Percentiles rank a stretch among this genome's conserved stretches.
phyloP scores from a whole-genome alignment of 2,797 vertebrate genomes.

The Acanthopagrus latus region DNA sequence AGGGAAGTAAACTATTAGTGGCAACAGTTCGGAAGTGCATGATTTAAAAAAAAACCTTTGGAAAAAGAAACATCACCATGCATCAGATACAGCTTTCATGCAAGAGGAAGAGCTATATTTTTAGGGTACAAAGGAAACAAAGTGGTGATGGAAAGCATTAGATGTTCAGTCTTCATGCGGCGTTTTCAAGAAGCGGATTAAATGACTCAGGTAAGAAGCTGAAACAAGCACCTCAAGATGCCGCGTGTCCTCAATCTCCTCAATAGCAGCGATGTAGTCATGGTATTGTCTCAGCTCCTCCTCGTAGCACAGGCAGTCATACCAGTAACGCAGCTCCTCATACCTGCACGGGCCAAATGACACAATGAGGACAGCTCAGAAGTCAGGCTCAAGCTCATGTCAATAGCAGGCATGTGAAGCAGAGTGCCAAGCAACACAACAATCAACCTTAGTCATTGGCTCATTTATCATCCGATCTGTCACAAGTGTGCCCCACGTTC shows the following conservation, averaged over 20 bases:
- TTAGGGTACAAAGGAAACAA: conserved; percentile 17
- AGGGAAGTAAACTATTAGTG: conserved; percentile 16
- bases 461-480: not conserved
- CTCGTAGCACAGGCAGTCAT: conserved; percentile 85
- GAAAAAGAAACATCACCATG: conserved; percentile 25
- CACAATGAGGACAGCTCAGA: not conserved
- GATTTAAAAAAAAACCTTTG: not conserved
- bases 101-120: conserved; percentile 24
- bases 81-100: not conserved
- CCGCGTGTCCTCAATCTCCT: conserved; percentile 72
- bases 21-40: not conserved
- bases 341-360: conserved; percentile 69
- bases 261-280: conserved; percentile 78
- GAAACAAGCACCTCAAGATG: conserved; percentile 66
- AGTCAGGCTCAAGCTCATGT: not conserved
- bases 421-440: not conserved
- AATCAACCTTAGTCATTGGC: not conserved
- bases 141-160: conserved; percentile 8
- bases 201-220: conserved; percentile 3
- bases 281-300: conserved; percentile 84
- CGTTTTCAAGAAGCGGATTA: not conserved
- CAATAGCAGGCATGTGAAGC: not conserved
- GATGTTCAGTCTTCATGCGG: not conserved
- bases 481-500: not conserved
- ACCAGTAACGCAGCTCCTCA: conserved; percentile 87